These are phyloP conservation scores for Heterochromis multidens DNA, from an alignment of 2,113 vertebrate genomes.

Conservation along the genomic window DNA sequence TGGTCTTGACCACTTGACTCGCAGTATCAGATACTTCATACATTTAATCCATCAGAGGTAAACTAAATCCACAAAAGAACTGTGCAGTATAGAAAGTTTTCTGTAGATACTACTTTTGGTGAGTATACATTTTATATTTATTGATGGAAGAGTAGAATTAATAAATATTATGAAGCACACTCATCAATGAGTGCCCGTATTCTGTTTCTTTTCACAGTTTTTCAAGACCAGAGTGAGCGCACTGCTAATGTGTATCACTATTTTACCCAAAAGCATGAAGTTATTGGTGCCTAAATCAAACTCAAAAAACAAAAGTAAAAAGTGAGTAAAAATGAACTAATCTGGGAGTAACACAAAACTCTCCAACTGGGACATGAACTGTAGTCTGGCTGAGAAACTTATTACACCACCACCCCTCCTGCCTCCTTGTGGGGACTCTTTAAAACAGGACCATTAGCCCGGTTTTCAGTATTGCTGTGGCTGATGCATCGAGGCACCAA, in stretches of 20 bases:
- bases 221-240: not conserved
- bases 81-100: not conserved
- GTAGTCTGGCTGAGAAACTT: not conserved
- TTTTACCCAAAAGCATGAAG: not conserved
- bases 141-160: not conserved
- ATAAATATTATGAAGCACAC: not conserved
- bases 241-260: not conserved
- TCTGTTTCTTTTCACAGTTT: not conserved
- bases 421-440: not conserved
- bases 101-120: not conserved
- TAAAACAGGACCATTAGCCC: not conserved
- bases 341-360: not conserved
- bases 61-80: too few relatives aligned
- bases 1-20: too few relatives aligned
- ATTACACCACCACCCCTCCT: not conserved
- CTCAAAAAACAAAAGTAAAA: not conserved
- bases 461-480: not conserved
- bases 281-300: not conserved
- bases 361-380: not conserved
- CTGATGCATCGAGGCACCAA: not conserved
- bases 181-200: too few relatives aligned
- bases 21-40: not conserved
- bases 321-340: not conserved
- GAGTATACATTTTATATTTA: too few relatives aligned
- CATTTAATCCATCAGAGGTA: not conserved